Evolutionary conservation across 2,888 invertebrate species (phyloP), one percentile per base, ranked within the genome.

Genomic region (Eristalinus sepulchralis): DNA sequence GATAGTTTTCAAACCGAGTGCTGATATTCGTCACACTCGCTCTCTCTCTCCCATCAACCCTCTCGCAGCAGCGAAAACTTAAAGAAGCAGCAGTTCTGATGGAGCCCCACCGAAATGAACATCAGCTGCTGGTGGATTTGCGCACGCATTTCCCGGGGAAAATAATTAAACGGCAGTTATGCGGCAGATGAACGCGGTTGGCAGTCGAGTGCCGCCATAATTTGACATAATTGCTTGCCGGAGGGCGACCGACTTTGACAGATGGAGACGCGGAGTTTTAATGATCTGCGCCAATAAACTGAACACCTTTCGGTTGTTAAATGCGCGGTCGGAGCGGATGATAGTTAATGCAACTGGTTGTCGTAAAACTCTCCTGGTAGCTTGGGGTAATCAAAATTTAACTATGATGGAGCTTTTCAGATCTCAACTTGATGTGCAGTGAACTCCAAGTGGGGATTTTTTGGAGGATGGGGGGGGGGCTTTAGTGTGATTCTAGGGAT

Each of bases 101-200:
- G 8, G 39, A 22, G 24, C n/a, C 59, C 11, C 0, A 10, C 2
- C 31, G 2, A 24, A 17, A n/a, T 59, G n/a, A 59, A 34, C 39
- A 62, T 20, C 70, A 66, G 33, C 72, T 67, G 77, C 72, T 77
- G 77, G 39, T 63, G 10, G n/a, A n/a, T 60, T 63, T 75, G 17
- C 34, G 1, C 39, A 73, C 20, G 39, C 77, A 24, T 68, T 76
- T 31, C 11, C 17, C 13, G 47, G 39, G 63, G 47, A 17, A n/a
- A 47, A 68, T 72, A 66, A 73, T 73, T 78, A 83, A 83, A 68
- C 57, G 78, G 31, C 66, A 68, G 68, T 79, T 78, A 31, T 33
- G 31, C 20, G 63, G 24, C 60, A 66, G 55, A 9, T 59, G 62
- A 33, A 59, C 73, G 59, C 31, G 79, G 63, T 70, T 59, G 8